Conservation (phyloP, 1,140 invertebrate species). For the Periplaneta americana region DNA sequence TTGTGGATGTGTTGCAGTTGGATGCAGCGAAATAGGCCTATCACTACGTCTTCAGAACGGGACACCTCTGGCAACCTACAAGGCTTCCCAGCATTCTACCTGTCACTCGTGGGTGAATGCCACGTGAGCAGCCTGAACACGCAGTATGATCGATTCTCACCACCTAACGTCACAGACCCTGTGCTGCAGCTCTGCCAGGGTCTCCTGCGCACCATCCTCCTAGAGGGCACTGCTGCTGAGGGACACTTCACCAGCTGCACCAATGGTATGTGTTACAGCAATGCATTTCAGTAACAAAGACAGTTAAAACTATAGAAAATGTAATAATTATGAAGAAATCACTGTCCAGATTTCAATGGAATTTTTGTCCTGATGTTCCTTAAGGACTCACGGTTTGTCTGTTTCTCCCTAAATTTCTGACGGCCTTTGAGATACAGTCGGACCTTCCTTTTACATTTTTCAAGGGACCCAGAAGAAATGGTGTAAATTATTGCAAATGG, state of each 20-base stretch:
- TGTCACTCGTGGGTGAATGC: conserved; percentile 30
- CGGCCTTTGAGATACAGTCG: too few species aligned
- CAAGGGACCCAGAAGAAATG: too few species aligned
- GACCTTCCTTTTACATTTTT: too few species aligned
- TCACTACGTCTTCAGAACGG: background rate
- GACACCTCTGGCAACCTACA: conserved; percentile 21
- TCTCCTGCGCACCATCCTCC: conserved; percentile 36
- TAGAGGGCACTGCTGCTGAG: conserved; percentile 35
- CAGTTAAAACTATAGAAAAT: too few species aligned
- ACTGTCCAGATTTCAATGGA: too few species aligned
- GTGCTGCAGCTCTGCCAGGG: conserved; percentile 38
- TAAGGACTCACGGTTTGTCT: too few species aligned
- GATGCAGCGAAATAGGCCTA: conserved; percentile 6
- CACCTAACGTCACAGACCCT: conserved; percentile 30
- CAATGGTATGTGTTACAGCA: background rate
- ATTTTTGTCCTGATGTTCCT: too few species aligned
- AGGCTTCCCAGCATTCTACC: conserved; percentile 41
- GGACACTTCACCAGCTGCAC: conserved; percentile 10
- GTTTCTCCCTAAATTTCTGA: too few species aligned
- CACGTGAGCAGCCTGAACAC: conserved; percentile 33
- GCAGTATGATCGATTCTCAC: conserved; percentile 36
- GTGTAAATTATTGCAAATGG: too few species aligned
- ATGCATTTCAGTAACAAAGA: background rate
- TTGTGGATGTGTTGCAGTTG: conserved; percentile 11
- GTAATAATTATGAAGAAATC: too few species aligned